Evolutionary conservation across 2,113 vertebrate species (phyloP).

Genomic region (Paramormyrops kingsleyae): DNA sequence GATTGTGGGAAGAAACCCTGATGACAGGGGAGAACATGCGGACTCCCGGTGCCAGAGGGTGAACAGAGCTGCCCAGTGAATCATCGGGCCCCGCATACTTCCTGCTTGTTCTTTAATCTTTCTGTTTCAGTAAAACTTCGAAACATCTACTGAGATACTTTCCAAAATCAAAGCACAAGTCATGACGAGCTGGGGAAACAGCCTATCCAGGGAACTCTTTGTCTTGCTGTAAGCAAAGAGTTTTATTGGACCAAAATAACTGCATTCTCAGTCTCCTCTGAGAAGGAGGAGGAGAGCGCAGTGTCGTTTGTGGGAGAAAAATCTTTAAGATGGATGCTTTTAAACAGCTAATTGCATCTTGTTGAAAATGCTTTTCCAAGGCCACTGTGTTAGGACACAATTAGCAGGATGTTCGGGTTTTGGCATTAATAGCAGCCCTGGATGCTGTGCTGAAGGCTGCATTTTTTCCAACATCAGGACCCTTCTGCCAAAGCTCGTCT

Average conservation of each 20-base stretch:
- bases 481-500: neutral
- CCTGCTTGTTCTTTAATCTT: neutral
- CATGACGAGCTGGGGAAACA: neutral
- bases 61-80: neutral
- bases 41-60: neutral
- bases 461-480: neutral
- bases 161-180: neutral
- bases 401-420: neutral
- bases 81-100: neutral
- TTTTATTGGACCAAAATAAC: neutral
- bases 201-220: neutral
- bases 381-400: neutral
- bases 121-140: neutral
- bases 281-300: neutral
- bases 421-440: neutral
- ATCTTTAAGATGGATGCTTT: slow-evolving; percentile 3
- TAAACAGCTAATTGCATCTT: slow-evolving; percentile 9
- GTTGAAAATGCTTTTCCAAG: neutral
- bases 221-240: neutral
- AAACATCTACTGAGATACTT: neutral
- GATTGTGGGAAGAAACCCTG: neutral
- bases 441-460: neutral
- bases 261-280: neutral
- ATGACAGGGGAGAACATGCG: neutral
- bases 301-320: neutral